Evolutionary conservation across 2,888 invertebrate species (phyloP), one percentile per base, ranked within the genome.

Genomic region (Cheilosia scutellata): DNA sequence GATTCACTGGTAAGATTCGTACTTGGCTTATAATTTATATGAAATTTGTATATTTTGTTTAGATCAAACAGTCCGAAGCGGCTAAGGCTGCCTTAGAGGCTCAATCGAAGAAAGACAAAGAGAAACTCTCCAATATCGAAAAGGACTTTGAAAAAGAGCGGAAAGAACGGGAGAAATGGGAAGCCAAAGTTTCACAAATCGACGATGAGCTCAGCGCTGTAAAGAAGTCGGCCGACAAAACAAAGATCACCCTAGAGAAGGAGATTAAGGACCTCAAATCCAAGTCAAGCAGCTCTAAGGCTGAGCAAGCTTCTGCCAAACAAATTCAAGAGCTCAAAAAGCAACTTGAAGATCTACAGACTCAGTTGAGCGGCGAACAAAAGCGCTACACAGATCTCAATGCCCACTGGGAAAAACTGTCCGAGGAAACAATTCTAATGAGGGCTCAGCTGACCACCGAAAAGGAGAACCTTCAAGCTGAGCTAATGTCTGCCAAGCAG

Each of bases 371-470:
- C 25, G 94, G 93, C 62, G 96, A 96, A 90, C 95, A 94, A 87
- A 95, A 95, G 87, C 96, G 96, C 88, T 96, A 96, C 90, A 95
- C 96, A 60, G 96, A 96, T 88, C 93, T 98, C 70, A 97, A 96
- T 37, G 94, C 95, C 20, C 97, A 96, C 91, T 97, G 97, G 92
- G 97, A 97, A 91, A 94, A 96, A 82, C 92, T 98, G 44, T 96
- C 96, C 90, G 97, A 97, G 91, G 97, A 97, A 89, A 96, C 96
- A 88, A 96, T 97, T 0, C 94, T 96, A 0, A 96, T 96, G 83
- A 97, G 97, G 92, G 96, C 96, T 6, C 95, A 96, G 90, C 93
- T 97, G 4, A 96, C 96, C 4, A 95, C 95, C 74, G 96, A 97
- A 91, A 97, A 96, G 90, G 96, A 97, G 92, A 94, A 95, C 88